Evolutionary conservation across 1,140 invertebrate species (phyloP).

Genomic region (Lanistes nyassanus): DNA sequence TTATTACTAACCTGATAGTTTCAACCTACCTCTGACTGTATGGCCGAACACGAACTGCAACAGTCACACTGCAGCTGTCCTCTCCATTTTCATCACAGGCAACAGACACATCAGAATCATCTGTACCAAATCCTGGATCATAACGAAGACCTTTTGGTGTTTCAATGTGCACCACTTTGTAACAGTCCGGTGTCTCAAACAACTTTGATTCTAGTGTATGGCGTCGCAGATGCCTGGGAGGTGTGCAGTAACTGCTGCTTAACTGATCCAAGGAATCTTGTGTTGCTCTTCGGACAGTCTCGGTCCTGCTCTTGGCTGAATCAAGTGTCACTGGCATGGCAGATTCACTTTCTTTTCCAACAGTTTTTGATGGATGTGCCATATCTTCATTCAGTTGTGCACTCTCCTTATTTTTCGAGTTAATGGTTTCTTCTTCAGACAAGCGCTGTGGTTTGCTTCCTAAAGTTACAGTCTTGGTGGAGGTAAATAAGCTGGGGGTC

Average conservation of each 20-base stretch:
- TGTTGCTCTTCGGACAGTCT: constrained; percentile 18
- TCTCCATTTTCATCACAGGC: constrained; percentile 35
- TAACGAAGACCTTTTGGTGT: constrained; percentile 29
- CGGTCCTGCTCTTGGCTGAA: constrained; percentile 4
- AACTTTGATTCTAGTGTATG: constrained; percentile 51
- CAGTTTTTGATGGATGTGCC: not conserved
- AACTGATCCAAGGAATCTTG: constrained; percentile 24
- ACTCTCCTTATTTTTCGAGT: constrained; percentile 7
- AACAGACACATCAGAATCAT: constrained; percentile 29
- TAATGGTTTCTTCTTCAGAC: not conserved
- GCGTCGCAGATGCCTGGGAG: constrained; percentile 36
- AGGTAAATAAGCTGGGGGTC: not conserved
- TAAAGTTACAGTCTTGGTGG: constrained; percentile 1
- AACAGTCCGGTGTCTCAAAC: constrained; percentile 62
- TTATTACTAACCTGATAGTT: not conserved
- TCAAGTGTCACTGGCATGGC: not conserved
- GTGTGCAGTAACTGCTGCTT: constrained; percentile 26
- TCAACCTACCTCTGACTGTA: constrained; percentile 68
- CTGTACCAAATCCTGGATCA: constrained; percentile 23
- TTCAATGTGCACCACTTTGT: constrained; percentile 52
- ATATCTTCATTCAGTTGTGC: not conserved
- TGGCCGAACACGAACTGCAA: constrained; percentile 74
- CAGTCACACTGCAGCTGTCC: constrained; percentile 69
- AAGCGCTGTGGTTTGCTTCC: not conserved
- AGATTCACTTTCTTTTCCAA: constrained; percentile 14